Percentiles rank a stretch among this genome's conserved stretches.
Conservation (phyloP, 1,140 invertebrate species). For the Drosophila ambigua region DNA sequence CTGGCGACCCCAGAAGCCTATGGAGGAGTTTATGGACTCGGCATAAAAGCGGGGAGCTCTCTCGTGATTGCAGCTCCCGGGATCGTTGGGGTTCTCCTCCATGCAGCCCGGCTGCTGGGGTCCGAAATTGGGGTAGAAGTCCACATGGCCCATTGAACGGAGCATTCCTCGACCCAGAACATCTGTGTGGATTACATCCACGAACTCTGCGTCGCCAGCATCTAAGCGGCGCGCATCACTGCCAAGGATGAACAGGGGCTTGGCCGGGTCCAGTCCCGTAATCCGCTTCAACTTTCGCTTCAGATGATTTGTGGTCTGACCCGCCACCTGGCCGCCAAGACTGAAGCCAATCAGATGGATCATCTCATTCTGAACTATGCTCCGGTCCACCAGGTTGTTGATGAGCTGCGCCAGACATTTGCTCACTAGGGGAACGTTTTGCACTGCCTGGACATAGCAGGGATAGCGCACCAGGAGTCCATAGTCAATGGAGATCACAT, state of each 20-base stretch:
- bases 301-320: conserved; percentile 89
- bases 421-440: conserved; percentile 85
- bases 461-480: conserved; percentile 85
- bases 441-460: conserved; percentile 86
- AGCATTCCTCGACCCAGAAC: conserved; percentile 85
- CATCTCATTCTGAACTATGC: conserved; percentile 85
- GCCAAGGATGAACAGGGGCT: conserved; percentile 85
- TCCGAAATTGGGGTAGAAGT: conserved; percentile 88
- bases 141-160: conserved; percentile 85
- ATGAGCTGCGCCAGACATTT: conserved; percentile 87
- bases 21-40: conserved; percentile 87
- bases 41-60: conserved; percentile 88
- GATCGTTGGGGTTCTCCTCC: conserved; percentile 85
- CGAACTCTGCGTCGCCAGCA: conserved; percentile 85
- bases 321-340: conserved; percentile 94
- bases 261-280: conserved; percentile 87
- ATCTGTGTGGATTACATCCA: conserved; percentile 88
- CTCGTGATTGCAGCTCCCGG: conserved; percentile 87
- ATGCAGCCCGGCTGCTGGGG: conserved; percentile 87
- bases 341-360: conserved; percentile 96
- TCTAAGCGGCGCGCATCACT: conserved; percentile 85
- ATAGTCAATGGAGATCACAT: conserved; percentile 87
- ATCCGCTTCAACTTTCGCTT: conserved; percentile 84
- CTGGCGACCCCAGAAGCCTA: conserved; percentile 89
- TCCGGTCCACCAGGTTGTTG: conserved; percentile 85